Base-by-base conservation (phyloP, 2,113 vertebrate genomes). In the Irena cyanogastra region DNA sequence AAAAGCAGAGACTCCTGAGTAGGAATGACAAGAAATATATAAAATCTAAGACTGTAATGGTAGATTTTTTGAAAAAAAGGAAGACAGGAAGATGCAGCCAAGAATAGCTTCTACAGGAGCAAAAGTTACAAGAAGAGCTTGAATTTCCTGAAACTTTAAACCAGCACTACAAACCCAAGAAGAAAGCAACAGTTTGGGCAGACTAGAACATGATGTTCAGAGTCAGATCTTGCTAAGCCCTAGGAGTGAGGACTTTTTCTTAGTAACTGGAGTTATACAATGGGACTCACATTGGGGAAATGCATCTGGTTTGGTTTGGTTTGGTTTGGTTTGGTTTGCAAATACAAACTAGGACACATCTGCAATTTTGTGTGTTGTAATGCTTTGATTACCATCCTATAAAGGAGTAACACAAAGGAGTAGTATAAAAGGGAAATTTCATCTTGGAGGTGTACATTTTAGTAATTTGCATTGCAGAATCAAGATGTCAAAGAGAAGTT, bases 381-480 rank as follows among this genome's bases (percentile, higher is more conserved):
- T 68, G 37, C 16, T 87, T 79, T 87, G 66, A 85, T 74, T 93
- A 28, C 28, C 13, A 7, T 85, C 47, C 21, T 22, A 11, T 82
- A 65, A 82, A 82, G 18, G n/a, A 76, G 15, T 52, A 64, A 68
- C 23, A 64, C 26, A 60, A 61, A 85, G 10, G 13, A 21, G 22
- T 39, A 82, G 20, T n/a, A 76, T 84, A 64, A 70, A 28, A 65
- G 16, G 42, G 20, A 69, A 85, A 71, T 82, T 91, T n/a, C 60
- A 0, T 37, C 26, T 74, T 93, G 60, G 79, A 83, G 83, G 68
- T 86, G 37, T 57, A 44, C 16, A 27, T 78, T 68, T 75, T 52
- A 61, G n/a, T 72, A 76, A 91, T 87, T 95, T 87, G 26, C 87
- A 76, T 69, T 85, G 72, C 74, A 87, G 87, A 89, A 79, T 87